A percentile compares a stretch with the other conserved stretches of the same genome.
Evolutionary conservation across 2,888 invertebrate genomes (phyloP).

Genomic region (Slavum lentiscoides): DNA sequence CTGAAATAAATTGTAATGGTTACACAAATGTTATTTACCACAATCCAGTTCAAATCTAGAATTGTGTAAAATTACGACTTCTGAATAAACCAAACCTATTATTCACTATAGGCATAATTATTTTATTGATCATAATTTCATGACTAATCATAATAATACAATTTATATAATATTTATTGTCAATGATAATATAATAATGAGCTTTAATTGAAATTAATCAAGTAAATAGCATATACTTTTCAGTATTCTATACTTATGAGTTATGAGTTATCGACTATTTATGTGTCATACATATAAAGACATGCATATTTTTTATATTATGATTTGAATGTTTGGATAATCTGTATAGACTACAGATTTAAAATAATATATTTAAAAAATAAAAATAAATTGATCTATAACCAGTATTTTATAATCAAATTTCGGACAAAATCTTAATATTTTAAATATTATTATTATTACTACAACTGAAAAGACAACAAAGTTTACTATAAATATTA

Average conservation of each 20-base stretch:
- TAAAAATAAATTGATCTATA: neutral
- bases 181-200: neutral
- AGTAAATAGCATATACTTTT: neutral
- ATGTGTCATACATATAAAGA: neutral
- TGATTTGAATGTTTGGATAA: neutral
- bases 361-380: neutral
- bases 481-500: conserved; percentile 25
- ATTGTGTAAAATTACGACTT: neutral
- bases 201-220: neutral
- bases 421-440: neutral
- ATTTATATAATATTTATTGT: neutral
- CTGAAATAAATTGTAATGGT: neutral
- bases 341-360: neutral
- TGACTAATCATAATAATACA: neutral
- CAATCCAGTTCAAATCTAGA: neutral
- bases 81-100: neutral
- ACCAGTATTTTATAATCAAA: conserved; percentile 20
- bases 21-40: neutral
- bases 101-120: neutral
- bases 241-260: neutral
- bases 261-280: neutral
- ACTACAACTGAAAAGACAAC: conserved; percentile 18
- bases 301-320: neutral
- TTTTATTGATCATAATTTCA: neutral
- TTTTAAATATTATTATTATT: conserved; percentile 10